phyloP scores from a whole-genome alignment of 2,797 vertebrate genomes.

The Pseudotriccus pelzelni region DNA sequence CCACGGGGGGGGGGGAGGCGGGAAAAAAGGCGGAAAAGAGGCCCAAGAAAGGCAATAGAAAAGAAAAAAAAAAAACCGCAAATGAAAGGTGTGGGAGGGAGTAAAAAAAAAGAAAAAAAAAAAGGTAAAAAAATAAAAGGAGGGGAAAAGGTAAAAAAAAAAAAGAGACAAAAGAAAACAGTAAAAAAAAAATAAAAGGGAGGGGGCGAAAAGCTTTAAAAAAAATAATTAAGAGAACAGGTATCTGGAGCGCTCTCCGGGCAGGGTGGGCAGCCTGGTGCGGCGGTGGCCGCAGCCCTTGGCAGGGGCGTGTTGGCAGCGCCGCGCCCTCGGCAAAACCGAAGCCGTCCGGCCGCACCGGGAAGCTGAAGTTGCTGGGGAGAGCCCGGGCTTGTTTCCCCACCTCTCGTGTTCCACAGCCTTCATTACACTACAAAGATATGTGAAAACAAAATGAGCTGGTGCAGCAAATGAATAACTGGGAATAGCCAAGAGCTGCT shows the following conservation, averaged over 20 bases:
- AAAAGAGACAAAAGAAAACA: no score
- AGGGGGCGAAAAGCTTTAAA: no score
- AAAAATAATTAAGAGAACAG: accelerated
- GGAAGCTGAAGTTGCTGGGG: neutral
- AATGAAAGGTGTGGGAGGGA: no score
- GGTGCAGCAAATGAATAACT: neutral
- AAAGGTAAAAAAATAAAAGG: no score
- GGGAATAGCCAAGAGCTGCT: neutral
- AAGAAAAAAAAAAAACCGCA: no score
- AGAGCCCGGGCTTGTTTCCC: neutral
- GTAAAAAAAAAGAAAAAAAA: no score
- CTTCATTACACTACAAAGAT: neutral
- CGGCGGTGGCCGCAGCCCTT: neutral
- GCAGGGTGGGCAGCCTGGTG: neutral
- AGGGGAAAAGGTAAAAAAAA: no score
- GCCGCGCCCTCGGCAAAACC: neutral
- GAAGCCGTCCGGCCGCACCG: neutral
- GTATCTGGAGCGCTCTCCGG: neutral
- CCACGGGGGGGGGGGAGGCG: accelerated
- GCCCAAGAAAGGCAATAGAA: accelerated
- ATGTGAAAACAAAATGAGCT: neutral
- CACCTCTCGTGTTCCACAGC: neutral
- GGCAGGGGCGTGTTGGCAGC: neutral
- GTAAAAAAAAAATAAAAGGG: no score
- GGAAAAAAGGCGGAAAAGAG: neutral